phyloP scores from a whole-genome alignment of 1,140 invertebrate genomes.

The Drosophila navojoa region DNA sequence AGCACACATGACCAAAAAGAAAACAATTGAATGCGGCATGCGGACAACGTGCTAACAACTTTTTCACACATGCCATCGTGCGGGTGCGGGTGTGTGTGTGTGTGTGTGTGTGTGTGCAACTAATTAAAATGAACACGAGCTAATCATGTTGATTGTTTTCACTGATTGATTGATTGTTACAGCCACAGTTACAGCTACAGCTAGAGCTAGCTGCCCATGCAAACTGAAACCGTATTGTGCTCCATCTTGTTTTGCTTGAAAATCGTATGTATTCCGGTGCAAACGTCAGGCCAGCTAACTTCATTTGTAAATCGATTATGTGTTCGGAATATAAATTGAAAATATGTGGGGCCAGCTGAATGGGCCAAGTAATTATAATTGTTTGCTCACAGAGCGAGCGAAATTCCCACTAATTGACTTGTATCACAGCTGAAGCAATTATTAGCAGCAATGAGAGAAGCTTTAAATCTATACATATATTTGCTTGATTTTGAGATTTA shows the following conservation, averaged over 20 bases:
- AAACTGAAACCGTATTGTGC: conserved; percentile 21
- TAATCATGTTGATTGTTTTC: conserved; percentile 75
- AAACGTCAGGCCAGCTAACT: background rate
- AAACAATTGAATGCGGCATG: conserved; percentile 26
- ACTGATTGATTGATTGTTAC: conserved; percentile 69
- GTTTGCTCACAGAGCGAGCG: too few relatives aligned
- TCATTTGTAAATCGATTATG: background rate
- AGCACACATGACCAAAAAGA: conserved; percentile 3
- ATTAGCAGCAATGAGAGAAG: too few relatives aligned
- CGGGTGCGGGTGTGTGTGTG: background rate
- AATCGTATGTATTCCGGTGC: too few relatives aligned
- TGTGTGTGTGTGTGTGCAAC: conserved; percentile 16
- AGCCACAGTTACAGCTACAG: conserved; percentile 26
- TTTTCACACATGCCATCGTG: conserved; percentile 29
- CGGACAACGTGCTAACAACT: conserved; percentile 41
- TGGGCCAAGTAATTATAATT: too few relatives aligned
- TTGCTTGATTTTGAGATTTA: too few relatives aligned
- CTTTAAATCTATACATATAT: too few relatives aligned
- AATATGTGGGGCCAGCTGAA: background rate
- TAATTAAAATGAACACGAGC: conserved; percentile 66
- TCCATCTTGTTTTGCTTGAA: background rate
- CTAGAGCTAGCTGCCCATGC: conserved; percentile 6
- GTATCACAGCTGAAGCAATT: too few relatives aligned
- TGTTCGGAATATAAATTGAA: background rate
- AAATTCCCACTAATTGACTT: too few relatives aligned